Percentiles rank a stretch among this genome's conserved stretches.
Conservation (phyloP, 1,140 invertebrate genomes). For the Zophobas morio region DNA sequence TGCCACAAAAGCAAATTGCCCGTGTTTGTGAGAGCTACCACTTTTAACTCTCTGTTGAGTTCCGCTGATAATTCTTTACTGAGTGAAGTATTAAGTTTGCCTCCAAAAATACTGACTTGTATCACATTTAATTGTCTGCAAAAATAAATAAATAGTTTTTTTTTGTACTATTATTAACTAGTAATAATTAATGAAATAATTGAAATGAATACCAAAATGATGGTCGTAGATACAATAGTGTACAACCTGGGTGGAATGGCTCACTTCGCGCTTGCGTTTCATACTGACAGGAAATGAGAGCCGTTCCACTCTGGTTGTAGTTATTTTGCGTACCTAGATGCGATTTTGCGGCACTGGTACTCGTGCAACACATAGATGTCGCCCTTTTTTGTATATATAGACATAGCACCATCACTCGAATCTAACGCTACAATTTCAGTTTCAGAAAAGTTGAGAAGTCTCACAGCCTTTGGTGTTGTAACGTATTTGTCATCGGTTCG, state of each 20-base stretch:
- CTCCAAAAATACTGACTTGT: conserved; percentile 70
- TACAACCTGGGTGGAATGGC: too few relatives aligned
- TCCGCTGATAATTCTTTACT: conserved; percentile 66
- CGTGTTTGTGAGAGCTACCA: conserved; percentile 73
- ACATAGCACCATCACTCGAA: conserved; percentile 79
- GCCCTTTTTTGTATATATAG: conserved; percentile 75
- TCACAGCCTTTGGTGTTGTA: conserved; percentile 58
- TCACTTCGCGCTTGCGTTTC: too few relatives aligned
- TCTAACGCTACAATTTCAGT: conserved; percentile 67
- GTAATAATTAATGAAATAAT: too few relatives aligned
- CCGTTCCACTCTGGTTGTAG: too few relatives aligned
- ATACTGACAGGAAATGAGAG: too few relatives aligned
- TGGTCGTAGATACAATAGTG: too few relatives aligned
- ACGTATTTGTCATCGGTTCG: conserved; percentile 64
- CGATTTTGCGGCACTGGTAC: conserved; percentile 79
- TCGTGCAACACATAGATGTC: conserved; percentile 81
- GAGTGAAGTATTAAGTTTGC: conserved; percentile 69
- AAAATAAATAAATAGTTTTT: neutral
- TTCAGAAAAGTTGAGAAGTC: conserved; percentile 52
- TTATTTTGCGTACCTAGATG: conserved; percentile 70
- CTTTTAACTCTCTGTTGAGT: conserved; percentile 69
- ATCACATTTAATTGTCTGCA: conserved; percentile 69
- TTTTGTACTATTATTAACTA: too few relatives aligned
- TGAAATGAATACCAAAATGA: too few relatives aligned
- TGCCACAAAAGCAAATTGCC: conserved; percentile 80